phyloP scores from a whole-genome alignment of 1,140 invertebrate genomes.

The Drosophila serrata region DNA sequence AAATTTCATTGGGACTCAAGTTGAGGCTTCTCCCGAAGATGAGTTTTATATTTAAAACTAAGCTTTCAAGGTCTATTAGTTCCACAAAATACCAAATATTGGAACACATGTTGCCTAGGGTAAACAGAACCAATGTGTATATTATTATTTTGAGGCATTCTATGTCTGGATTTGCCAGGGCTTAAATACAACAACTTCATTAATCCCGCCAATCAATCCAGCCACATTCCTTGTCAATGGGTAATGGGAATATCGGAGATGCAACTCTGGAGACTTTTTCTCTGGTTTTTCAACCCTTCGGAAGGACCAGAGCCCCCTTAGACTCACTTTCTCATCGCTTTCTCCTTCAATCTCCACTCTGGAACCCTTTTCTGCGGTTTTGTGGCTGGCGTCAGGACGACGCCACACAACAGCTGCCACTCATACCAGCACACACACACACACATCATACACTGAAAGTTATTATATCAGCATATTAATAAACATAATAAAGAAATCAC shows the following conservation, averaged over 20 bases:
- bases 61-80: neutral
- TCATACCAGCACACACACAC: neutral
- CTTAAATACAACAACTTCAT: constrained; percentile 5
- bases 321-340: too few relatives aligned
- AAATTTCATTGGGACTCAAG: neutral
- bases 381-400: constrained; percentile 37
- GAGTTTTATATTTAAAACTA: neutral
- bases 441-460: neutral
- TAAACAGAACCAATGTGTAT: too few relatives aligned
- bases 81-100: too few relatives aligned
- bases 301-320: too few relatives aligned
- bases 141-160: too few relatives aligned
- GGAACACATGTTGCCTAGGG: too few relatives aligned
- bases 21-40: neutral
- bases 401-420: constrained; percentile 38
- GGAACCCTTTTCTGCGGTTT: constrained; percentile 33
- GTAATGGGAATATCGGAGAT: constrained; percentile 8
- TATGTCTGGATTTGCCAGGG: neutral
- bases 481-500: constrained; percentile 53
- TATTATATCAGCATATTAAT: constrained; percentile 61
- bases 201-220: neutral
- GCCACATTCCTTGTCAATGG: too few relatives aligned
- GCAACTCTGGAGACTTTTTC: neutral
- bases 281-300: neutral
- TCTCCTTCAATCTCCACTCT: neutral